A percentile compares a stretch with the other conserved stretches of the same genome.
Evolutionary conservation across 2,113 vertebrate species (phyloP).

Genomic region (Natator depressus): DNA sequence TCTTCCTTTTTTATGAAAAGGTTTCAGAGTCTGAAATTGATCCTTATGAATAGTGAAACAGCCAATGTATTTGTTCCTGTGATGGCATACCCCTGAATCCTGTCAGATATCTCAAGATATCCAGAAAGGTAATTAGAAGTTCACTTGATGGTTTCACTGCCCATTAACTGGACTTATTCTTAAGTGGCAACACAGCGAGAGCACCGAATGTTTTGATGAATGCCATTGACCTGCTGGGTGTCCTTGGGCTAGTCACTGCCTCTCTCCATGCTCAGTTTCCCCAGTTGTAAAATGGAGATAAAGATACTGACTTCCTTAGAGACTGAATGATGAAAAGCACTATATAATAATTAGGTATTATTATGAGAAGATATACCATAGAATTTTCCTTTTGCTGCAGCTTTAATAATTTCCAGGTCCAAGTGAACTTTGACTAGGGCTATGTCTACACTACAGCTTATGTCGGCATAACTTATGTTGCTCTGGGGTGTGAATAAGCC

Average conservation of each 20-base stretch:
- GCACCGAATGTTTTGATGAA: background rate
- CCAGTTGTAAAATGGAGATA: background rate
- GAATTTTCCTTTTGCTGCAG: background rate
- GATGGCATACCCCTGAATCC: background rate
- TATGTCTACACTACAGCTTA: no score
- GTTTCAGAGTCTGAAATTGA: background rate
- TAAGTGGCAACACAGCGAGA: background rate
- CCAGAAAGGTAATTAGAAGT: background rate
- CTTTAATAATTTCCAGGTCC: background rate
- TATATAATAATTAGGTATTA: background rate
- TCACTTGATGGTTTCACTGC: slow-evolving; percentile 32
- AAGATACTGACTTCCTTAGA: background rate
- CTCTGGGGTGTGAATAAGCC: no score
- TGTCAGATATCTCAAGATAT: background rate
- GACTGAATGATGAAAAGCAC: background rate
- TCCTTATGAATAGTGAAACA: background rate
- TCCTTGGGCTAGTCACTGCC: background rate
- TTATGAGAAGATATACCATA: background rate
- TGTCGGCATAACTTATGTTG: no score
- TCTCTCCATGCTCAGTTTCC: background rate
- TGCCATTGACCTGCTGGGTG: background rate
- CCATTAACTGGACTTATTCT: slow-evolving; percentile 32
- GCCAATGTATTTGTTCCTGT: slow-evolving; percentile 5
- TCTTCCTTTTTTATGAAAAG: slow-evolving; percentile 8
- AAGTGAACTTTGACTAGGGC: background rate